Conservation (phyloP, 2,113 vertebrate genomes). For the Uria lomvia region DNA sequence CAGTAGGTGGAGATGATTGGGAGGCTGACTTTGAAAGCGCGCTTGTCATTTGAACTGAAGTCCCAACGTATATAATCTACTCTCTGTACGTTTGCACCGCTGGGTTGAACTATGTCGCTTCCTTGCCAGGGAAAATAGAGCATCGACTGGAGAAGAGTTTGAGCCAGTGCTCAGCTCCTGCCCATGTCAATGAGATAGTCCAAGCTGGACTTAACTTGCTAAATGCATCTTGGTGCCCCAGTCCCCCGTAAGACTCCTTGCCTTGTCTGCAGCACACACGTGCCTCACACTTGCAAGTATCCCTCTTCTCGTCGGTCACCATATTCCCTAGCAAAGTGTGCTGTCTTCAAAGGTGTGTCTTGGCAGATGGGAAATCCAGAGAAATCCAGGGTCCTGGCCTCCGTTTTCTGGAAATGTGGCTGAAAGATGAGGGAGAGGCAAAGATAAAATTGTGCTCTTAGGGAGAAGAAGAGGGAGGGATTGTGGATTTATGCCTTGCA, state of each 20-base stretch:
- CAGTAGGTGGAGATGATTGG: background rate
- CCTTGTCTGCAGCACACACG: background rate
- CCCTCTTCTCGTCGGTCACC: fast-evolving
- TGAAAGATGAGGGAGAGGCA: background rate
- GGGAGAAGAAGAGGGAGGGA: background rate
- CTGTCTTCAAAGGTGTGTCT: background rate
- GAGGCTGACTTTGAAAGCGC: background rate
- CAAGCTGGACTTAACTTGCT: background rate
- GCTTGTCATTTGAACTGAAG: background rate
- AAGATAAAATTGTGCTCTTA: background rate
- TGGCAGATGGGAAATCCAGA: background rate
- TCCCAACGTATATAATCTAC: background rate
- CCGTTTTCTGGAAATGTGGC: background rate
- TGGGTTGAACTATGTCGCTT: background rate
- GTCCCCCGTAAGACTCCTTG: background rate
- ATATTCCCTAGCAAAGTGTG: background rate
- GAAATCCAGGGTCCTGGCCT: background rate
- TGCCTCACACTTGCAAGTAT: background rate
- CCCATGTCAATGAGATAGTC: background rate
- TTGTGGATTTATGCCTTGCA: background rate
- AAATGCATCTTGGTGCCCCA: background rate
- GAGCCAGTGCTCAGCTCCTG: background rate
- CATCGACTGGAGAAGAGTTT: background rate
- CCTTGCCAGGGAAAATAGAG: background rate
- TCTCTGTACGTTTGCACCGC: background rate